Percentiles rank a stretch among this genome's conserved stretches.
phyloP scores from a whole-genome alignment of 2,888 invertebrate genomes.

The Drosophila mettleri region DNA sequence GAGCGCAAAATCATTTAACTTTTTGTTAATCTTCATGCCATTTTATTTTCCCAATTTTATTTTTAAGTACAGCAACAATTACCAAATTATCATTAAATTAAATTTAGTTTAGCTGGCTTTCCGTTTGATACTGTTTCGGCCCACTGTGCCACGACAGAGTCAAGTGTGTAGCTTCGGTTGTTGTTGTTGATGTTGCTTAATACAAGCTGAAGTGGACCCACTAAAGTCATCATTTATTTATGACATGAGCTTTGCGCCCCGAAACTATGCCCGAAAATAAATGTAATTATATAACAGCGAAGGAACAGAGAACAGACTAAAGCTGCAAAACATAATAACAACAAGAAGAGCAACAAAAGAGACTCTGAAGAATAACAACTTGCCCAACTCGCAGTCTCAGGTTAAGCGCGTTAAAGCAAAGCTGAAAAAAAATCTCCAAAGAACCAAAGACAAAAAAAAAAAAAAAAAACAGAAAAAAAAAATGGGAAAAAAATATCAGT shows the following conservation, averaged over 20 bases:
- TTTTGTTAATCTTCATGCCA: slow-evolving; percentile 8
- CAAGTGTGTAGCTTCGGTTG: slow-evolving; percentile 49
- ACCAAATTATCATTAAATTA: slow-evolving; percentile 45
- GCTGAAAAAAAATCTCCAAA: slow-evolving; percentile 17
- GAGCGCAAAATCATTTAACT: not conserved
- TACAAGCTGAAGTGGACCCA: slow-evolving; percentile 40
- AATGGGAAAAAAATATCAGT: slow-evolving; percentile 48
- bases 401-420: slow-evolving; percentile 56
- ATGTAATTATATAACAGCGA: slow-evolving; percentile 74
- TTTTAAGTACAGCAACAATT: slow-evolving; percentile 21
- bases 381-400: slow-evolving; percentile 17
- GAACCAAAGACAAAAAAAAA: slow-evolving; percentile 30
- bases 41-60: not conserved
- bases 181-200: slow-evolving; percentile 24
- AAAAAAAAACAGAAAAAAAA: slow-evolving; percentile 20
- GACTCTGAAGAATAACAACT: slow-evolving; percentile 54
- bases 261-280: slow-evolving; percentile 66
- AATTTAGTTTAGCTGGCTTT: slow-evolving; percentile 10
- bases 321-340: slow-evolving; percentile 35
- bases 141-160: slow-evolving; percentile 42
- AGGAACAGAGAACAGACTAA: slow-evolving; percentile 36
- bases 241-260: slow-evolving; percentile 74
- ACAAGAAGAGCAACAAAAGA: slow-evolving; percentile 17
- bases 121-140: slow-evolving; percentile 19
- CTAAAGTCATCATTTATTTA: slow-evolving; percentile 78